These are phyloP conservation scores for Alaudala cheleensis DNA, from an alignment of 2,113 vertebrate genomes.

Conservation along the genomic window DNA sequence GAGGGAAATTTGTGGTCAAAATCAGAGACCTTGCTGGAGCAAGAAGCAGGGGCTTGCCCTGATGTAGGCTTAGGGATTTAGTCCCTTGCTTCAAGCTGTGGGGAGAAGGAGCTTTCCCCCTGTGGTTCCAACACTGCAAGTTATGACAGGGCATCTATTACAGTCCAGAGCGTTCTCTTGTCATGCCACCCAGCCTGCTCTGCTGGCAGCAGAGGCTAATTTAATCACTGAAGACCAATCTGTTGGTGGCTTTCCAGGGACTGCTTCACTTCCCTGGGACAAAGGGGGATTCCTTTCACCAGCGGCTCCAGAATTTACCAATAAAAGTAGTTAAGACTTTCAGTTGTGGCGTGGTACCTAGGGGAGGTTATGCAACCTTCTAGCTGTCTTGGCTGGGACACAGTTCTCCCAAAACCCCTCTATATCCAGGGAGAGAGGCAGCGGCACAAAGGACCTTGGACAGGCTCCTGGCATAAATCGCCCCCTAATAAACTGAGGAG, in stretches of 20 bases:
- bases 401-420: not conserved
- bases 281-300: not conserved
- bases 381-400: fast-evolving
- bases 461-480: not conserved
- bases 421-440: not conserved
- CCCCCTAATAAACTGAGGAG: not conserved
- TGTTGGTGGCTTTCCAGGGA: not conserved
- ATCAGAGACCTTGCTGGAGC: not conserved
- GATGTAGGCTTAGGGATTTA: not conserved
- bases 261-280: not conserved
- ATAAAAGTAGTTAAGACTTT: not conserved
- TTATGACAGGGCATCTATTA: not conserved
- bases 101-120: not conserved
- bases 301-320: not conserved
- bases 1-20: not conserved
- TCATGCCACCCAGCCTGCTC: fast-evolving
- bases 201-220: not conserved
- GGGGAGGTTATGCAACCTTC: not conserved
- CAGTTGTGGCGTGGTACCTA: not conserved
- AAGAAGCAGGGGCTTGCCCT: fast-evolving
- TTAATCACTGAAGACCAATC: not conserved
- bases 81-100: fast-evolving
- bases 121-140: fast-evolving
- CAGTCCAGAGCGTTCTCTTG: not conserved
- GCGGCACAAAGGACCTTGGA: not conserved